phyloP scores from a whole-genome alignment of 2,797 vertebrate genomes.

The Mormyrops boulengeri region DNA sequence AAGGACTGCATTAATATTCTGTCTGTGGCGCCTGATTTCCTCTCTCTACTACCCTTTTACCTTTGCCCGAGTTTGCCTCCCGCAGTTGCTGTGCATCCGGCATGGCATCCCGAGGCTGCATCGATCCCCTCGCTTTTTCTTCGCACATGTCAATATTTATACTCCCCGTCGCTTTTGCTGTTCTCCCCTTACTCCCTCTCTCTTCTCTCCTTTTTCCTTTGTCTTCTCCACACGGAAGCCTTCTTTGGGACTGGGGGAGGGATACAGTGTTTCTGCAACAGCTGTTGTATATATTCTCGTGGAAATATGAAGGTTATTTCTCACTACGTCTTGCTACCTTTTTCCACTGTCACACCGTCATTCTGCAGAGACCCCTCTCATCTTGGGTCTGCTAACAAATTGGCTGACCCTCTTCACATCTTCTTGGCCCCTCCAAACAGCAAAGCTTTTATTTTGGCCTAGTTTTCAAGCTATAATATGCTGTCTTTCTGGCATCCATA shows the following conservation, averaged over 20 bases:
- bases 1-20: slow-evolving; percentile 10
- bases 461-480: neutral
- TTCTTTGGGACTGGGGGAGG: neutral
- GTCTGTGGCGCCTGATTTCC: neutral
- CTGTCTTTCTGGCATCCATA: neutral
- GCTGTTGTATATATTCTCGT: neutral
- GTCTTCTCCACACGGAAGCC: neutral
- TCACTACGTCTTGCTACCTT: neutral
- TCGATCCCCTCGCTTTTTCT: slow-evolving; percentile 13
- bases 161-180: neutral
- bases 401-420: neutral
- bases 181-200: neutral
- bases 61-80: neutral
- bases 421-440: neutral
- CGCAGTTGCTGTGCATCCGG: neutral
- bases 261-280: neutral
- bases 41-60: neutral
- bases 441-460: neutral
- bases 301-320: neutral
- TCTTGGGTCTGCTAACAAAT: neutral
- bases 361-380: neutral
- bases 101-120: neutral
- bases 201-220: neutral
- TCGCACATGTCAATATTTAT: slow-evolving; percentile 18
- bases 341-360: neutral